phyloP scores from a whole-genome alignment of 2,113 vertebrate species.

The Bostrychus sinensis region DNA sequence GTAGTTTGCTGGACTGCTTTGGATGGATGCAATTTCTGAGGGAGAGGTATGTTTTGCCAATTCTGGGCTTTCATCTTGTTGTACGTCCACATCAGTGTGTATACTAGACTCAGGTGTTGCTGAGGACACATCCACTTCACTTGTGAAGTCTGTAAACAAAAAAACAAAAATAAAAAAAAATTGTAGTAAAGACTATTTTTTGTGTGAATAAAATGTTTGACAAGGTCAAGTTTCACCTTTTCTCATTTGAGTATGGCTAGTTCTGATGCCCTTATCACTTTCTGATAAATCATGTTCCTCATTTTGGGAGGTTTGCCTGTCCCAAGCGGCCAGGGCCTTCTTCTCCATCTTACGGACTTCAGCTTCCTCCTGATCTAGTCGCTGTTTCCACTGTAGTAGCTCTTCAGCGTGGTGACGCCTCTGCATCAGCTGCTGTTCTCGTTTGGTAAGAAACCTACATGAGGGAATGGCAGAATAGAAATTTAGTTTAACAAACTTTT shows the following conservation, averaged over 20 bases:
- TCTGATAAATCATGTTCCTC: slow-evolving; percentile 17
- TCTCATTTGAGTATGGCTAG: slow-evolving; percentile 29
- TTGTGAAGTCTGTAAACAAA: slow-evolving; percentile 75
- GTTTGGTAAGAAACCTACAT: slow-evolving; percentile 91
- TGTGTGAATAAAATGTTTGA: not conserved
- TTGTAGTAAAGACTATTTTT: not conserved
- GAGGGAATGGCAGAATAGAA: slow-evolving; percentile 38
- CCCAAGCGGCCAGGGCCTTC: slow-evolving; percentile 91
- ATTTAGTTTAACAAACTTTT: slow-evolving; percentile 22
- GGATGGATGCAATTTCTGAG: slow-evolving; percentile 49
- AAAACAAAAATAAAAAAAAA: not conserved
- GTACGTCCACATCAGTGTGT: slow-evolving; percentile 80
- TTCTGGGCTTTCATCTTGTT: slow-evolving; percentile 76
- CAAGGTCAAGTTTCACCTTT: slow-evolving; percentile 57
- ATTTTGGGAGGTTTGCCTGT: slow-evolving; percentile 71
- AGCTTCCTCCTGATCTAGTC: slow-evolving; percentile 91
- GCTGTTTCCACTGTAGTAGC: slow-evolving; percentile 90
- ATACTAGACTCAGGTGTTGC: slow-evolving; percentile 77
- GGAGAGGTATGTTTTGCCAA: slow-evolving; percentile 62
- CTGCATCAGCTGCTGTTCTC: slow-evolving; percentile 95
- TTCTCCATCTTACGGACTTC: slow-evolving; percentile 91
- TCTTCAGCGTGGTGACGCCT: slow-evolving; percentile 92
- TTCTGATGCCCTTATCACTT: slow-evolving; percentile 37
- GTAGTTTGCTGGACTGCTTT: slow-evolving; percentile 78
- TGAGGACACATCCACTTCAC: slow-evolving; percentile 78